These are phyloP conservation scores for Dipodomys ordii DNA, from an alignment of 2,113 vertebrate genomes.

Conservation along the genomic window DNA sequence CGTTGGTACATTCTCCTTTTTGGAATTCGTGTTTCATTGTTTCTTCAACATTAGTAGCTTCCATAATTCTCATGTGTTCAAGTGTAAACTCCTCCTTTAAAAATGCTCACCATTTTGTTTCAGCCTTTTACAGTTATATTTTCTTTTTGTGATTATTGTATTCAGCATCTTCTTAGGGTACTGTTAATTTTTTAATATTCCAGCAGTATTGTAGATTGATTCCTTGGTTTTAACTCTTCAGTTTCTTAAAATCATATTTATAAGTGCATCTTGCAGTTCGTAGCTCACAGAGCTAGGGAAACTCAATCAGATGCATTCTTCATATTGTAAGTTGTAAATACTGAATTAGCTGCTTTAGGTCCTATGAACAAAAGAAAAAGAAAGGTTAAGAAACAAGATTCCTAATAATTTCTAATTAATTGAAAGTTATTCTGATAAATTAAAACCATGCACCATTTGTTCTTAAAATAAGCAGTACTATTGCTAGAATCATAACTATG, in stretches of 20 bases:
- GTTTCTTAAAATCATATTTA: conserved; percentile 83
- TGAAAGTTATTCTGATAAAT: conserved; percentile 61
- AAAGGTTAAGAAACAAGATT: conserved; percentile 81
- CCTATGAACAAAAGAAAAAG: conserved; percentile 83
- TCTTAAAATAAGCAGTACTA: conserved; percentile 45
- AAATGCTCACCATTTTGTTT: conserved; percentile 87
- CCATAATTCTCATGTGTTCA: conserved; percentile 83
- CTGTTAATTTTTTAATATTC: conserved; percentile 78
- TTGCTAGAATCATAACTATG: conserved; percentile 31
- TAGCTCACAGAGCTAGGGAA: conserved; percentile 83
- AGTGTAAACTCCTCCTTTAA: conserved; percentile 84
- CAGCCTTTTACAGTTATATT: conserved; percentile 80
- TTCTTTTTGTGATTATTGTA: conserved; percentile 83
- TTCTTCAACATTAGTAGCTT: conserved; percentile 85
- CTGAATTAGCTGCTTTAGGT: conserved; percentile 81
- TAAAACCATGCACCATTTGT: conserved; percentile 11
- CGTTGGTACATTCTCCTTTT: conserved; percentile 84
- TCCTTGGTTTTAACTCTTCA: conserved; percentile 86
- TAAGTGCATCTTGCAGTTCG: conserved; percentile 82
- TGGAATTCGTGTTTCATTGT: conserved; percentile 83
- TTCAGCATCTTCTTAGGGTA: conserved; percentile 80
- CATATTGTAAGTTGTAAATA: conserved; percentile 83
- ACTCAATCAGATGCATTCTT: conserved; percentile 84
- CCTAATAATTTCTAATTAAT: conserved; percentile 62
- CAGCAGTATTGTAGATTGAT: conserved; percentile 75